A percentile compares a stretch with the other conserved stretches of the same genome.
Evolutionary conservation across 2,113 vertebrate genomes (phyloP).

Genomic region (Platysternon megacephalum): DNA sequence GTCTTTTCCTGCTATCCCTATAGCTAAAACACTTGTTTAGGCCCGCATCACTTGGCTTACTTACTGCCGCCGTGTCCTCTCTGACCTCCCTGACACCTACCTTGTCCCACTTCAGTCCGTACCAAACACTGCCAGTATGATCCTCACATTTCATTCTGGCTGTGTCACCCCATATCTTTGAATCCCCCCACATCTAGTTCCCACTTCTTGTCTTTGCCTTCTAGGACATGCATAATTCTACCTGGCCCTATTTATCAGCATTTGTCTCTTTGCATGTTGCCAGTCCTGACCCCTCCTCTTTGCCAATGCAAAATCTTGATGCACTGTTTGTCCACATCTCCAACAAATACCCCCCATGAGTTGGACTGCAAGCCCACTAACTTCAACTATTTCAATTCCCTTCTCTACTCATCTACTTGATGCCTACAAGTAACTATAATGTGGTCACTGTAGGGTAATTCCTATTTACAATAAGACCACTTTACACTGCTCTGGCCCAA

Average conservation of each 20-base stretch:
- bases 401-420: background rate
- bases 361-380: background rate
- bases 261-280: background rate
- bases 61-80: background rate
- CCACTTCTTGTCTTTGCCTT: background rate
- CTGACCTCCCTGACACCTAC: background rate
- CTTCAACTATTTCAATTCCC: background rate
- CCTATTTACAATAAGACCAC: background rate
- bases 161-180: background rate
- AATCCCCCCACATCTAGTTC: background rate
- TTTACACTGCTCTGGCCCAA: background rate
- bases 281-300: background rate
- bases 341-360: background rate
- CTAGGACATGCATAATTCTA: background rate
- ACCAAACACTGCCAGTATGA: background rate
- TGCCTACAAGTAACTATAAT: fast-evolving
- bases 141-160: background rate
- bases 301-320: background rate
- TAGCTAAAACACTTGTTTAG: background rate
- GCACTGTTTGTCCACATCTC: background rate
- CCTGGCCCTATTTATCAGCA: background rate
- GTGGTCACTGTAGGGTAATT: background rate
- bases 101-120: background rate
- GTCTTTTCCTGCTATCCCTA: background rate
- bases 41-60: background rate